Percentiles rank a stretch among this genome's conserved stretches.
Conservation (phyloP, 2,113 vertebrate genomes). For the Pogonocichla stellata region DNA sequence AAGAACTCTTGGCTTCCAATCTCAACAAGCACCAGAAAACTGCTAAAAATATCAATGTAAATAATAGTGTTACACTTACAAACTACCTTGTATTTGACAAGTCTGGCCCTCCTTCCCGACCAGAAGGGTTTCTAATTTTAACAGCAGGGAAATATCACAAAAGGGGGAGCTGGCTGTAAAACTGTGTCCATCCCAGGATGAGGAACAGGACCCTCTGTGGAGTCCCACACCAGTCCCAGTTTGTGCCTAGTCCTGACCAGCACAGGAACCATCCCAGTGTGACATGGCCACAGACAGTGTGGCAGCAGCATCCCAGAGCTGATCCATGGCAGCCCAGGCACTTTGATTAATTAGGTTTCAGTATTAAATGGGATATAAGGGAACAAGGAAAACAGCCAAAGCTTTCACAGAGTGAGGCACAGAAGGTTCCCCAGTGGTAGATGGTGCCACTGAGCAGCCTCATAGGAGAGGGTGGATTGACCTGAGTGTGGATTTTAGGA, state of each 20-base stretch:
- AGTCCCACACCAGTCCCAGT: neutral
- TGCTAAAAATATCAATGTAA: neutral
- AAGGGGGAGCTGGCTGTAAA: neutral
- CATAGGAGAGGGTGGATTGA: neutral
- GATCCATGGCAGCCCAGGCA: neutral
- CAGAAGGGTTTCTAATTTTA: neutral
- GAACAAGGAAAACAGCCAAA: neutral
- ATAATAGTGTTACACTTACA: neutral
- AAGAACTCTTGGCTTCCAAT: neutral
- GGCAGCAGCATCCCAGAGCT: neutral
- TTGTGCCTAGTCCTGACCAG: neutral
- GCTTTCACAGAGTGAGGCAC: neutral
- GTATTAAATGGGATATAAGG: neutral
- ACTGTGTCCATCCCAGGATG: neutral
- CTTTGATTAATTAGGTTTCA: neutral
- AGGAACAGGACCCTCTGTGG: neutral
- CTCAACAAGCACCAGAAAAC: neutral
- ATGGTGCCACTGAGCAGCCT: neutral
- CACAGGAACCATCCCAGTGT: neutral
- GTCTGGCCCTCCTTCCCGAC: neutral
- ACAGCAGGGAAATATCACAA: neutral
- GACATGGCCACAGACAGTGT: neutral
- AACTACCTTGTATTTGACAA: neutral
- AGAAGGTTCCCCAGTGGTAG: neutral
- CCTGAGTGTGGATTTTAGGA: neutral